A percentile compares a stretch with the other conserved stretches of the same genome.
Evolutionary conservation across 2,888 invertebrate genomes (phyloP).

Genomic region (Gryllus longicercus): DNA sequence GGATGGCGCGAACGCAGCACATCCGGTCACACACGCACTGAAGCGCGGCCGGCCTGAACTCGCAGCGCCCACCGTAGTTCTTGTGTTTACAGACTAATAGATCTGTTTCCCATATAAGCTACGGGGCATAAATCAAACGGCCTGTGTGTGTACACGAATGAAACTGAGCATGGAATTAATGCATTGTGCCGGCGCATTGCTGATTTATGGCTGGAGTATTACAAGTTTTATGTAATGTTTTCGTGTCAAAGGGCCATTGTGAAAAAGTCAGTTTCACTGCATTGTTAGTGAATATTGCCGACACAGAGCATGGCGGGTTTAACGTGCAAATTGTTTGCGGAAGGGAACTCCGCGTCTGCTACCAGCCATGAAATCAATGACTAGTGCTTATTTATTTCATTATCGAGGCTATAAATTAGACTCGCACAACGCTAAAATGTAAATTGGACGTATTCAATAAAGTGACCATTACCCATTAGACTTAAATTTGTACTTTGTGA

Average conservation of each 20-base stretch:
- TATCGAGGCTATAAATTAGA: not conserved
- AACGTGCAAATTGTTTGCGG: not conserved
- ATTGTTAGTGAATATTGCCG: not conserved
- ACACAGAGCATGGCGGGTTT: not conserved
- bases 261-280: not conserved
- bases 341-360: not conserved
- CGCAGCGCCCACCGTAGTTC: not conserved
- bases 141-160: constrained; percentile 5
- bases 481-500: too few relatives aligned
- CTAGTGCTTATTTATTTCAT: constrained; percentile 17
- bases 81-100: constrained; percentile 5
- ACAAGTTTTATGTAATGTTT: not conserved
- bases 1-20: not conserved
- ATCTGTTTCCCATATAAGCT: not conserved
- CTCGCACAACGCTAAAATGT: not conserved
- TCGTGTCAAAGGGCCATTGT: not conserved
- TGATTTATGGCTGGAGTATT: not conserved
- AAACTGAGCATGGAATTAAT: not conserved
- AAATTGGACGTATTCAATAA: not conserved
- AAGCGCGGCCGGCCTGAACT: too few relatives aligned
- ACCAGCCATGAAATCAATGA: not conserved
- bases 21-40: not conserved
- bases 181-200: not conserved
- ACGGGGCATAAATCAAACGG: not conserved
- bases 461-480: too few relatives aligned